Percentiles rank a stretch among this genome's conserved stretches.
phyloP scores from a whole-genome alignment of 2,797 vertebrate genomes.

The Uromys caudimaculatus region DNA sequence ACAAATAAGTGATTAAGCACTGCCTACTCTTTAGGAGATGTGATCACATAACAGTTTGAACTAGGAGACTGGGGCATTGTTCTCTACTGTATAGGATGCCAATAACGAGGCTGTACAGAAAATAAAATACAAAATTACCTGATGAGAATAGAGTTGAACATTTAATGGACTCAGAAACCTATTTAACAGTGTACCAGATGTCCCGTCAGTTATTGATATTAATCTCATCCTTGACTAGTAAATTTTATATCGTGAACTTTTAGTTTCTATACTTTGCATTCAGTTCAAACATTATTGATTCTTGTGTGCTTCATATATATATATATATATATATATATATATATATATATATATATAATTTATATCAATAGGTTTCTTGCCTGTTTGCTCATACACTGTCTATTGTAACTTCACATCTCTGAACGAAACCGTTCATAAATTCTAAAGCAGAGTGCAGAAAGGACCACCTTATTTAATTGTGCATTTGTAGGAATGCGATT shows the following conservation, averaged over 20 bases:
- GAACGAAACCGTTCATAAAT: background rate
- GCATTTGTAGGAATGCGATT: background rate
- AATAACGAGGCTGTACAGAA: background rate
- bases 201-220: background rate
- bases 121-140: background rate
- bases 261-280: background rate
- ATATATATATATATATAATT: background rate
- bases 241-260: background rate
- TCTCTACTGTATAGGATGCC: background rate
- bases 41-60: background rate
- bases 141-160: background rate
- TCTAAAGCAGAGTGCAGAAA: background rate
- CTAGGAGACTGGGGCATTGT: background rate
- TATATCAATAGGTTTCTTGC: background rate
- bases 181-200: background rate
- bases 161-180: background rate
- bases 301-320: constrained; percentile 9
- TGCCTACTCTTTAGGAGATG: background rate
- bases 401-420: background rate
- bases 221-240: background rate
- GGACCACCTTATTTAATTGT: background rate
- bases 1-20: background rate
- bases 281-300: background rate
- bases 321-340: background rate
- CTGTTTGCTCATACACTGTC: constrained; percentile 10